Evolutionary conservation across 2,797 vertebrate species (phyloP).

Genomic region (Xenops minutus): DNA sequence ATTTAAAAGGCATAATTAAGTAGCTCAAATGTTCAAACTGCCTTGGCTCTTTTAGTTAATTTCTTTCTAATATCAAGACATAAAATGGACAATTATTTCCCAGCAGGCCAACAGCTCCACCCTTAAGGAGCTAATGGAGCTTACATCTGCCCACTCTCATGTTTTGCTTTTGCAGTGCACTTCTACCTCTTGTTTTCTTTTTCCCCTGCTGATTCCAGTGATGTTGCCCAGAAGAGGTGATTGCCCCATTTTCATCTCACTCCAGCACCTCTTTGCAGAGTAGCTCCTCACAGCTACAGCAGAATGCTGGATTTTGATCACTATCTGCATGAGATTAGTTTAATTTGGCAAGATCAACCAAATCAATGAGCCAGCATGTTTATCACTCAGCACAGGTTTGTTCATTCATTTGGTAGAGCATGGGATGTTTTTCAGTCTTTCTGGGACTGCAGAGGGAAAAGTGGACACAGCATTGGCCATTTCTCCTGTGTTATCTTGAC

Average conservation of each 20-base stretch:
- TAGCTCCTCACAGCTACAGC: background rate
- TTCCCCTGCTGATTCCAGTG: background rate
- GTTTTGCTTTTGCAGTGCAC: background rate
- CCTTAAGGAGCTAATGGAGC: slow-evolving; percentile 27
- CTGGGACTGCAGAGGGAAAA: background rate
- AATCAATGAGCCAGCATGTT: rapidly evolving
- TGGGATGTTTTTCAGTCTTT: background rate
- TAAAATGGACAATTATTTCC: slow-evolving; percentile 53
- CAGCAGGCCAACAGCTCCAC: slow-evolving; percentile 29
- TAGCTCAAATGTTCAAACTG: slow-evolving; percentile 39
- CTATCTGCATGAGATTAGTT: background rate
- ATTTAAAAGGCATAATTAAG: slow-evolving; percentile 68
- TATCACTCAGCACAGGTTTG: background rate
- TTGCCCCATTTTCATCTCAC: background rate
- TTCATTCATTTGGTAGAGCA: background rate
- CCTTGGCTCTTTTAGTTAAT: slow-evolving; percentile 38
- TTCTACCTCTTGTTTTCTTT: background rate
- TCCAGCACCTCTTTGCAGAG: background rate
- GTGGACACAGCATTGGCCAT: background rate
- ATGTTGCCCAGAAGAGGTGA: background rate
- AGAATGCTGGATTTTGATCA: background rate
- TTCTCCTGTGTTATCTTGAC: background rate
- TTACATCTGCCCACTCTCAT: background rate
- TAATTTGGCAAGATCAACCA: background rate
- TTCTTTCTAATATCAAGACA: slow-evolving; percentile 49